phyloP scores from a whole-genome alignment of 2,797 vertebrate genomes.

The Epinephelus coioides region DNA sequence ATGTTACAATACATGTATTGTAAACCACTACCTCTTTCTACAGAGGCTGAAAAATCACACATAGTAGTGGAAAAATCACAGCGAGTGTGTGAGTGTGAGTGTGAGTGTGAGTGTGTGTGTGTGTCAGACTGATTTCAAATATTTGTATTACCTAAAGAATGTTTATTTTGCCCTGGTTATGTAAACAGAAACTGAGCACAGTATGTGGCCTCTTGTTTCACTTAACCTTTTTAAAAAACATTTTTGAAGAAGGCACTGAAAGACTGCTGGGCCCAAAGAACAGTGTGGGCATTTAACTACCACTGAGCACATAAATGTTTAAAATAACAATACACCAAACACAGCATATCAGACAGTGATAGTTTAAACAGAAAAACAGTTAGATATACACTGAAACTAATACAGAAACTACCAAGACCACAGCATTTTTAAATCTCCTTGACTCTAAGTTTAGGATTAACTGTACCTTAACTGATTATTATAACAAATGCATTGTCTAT shows the following conservation, averaged over 20 bases:
- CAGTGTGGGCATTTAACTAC: not conserved
- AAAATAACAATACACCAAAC: not conserved
- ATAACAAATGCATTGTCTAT: not conserved
- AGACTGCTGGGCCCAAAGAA: not conserved
- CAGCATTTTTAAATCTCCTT: not conserved
- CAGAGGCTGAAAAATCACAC: conserved; percentile 14
- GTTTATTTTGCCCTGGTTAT: conserved; percentile 48
- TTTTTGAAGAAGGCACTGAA: not conserved
- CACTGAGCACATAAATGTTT: not conserved
- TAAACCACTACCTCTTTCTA: not conserved
- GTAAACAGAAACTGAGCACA: conserved; percentile 45
- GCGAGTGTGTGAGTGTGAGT: not conserved
- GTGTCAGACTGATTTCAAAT: conserved; percentile 46
- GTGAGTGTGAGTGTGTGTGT: not conserved
- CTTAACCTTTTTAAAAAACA: conserved; percentile 11
- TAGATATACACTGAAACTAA: not conserved
- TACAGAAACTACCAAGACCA: not conserved
- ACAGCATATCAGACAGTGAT: not conserved
- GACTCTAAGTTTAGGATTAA: not conserved
- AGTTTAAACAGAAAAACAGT: not conserved
- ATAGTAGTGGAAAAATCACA: conserved; percentile 24
- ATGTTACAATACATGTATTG: not conserved
- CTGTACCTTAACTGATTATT: not conserved
- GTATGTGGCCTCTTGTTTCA: conserved; percentile 29
- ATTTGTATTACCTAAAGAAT: conserved; percentile 63